Conservation (phyloP, 2,888 invertebrate species). For the Cacoxenus indagator region DNA sequence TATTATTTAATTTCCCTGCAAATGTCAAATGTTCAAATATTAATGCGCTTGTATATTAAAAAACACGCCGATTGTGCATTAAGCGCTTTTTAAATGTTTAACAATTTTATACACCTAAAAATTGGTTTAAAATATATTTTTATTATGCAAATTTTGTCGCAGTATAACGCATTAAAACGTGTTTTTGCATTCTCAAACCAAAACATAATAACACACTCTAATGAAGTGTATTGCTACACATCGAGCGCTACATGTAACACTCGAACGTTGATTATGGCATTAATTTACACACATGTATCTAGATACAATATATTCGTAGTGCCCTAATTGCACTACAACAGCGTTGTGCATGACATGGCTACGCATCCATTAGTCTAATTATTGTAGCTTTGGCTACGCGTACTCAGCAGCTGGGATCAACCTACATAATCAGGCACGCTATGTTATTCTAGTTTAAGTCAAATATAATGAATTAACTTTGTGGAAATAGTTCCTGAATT, state of each 20-base stretch:
- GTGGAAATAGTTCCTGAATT: too few relatives aligned
- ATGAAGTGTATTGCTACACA: background rate
- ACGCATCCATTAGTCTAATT: too few relatives aligned
- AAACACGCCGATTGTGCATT: background rate
- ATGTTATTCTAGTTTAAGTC: too few relatives aligned
- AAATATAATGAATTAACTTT: too few relatives aligned
- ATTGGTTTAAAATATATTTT: too few relatives aligned
- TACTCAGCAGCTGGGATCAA: too few relatives aligned
- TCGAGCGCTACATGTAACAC: background rate
- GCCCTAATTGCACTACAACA: background rate
- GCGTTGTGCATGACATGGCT: background rate
- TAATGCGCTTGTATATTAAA: background rate
- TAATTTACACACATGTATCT: constrained; percentile 3
- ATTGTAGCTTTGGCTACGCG: too few relatives aligned
- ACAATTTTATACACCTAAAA: too few relatives aligned
- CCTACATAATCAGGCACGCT: too few relatives aligned
- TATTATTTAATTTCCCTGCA: background rate
- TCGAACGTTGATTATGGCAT: constrained; percentile 3
- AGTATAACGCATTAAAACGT: too few relatives aligned
- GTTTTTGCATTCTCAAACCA: background rate
- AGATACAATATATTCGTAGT: background rate
- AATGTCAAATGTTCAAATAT: constrained; percentile 16
- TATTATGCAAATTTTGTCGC: too few relatives aligned
- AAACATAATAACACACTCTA: background rate
- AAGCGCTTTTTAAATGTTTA: too few relatives aligned